Evolutionary conservation across 2,797 vertebrate genomes (phyloP), one percentile per base, ranked within the genome.

Genomic region (Babyrousa celebensis): DNA sequence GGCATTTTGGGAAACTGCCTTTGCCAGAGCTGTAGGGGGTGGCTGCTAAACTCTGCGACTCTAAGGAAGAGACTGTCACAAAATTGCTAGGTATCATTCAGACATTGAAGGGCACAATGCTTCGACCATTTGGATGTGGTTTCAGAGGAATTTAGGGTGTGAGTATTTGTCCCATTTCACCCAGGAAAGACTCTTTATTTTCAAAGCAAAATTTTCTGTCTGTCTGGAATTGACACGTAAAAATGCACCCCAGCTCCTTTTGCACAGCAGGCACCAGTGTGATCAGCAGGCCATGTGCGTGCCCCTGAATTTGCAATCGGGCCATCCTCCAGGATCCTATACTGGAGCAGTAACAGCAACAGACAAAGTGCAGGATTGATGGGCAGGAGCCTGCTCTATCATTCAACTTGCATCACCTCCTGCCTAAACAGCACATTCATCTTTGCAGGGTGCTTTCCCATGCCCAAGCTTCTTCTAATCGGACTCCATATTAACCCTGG

Each of bases 41-140:
- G 91, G 67, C 89, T 95, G 70, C 91, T 97, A 93, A 97, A 97
- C 95, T 95, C 96, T 96, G 93, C 3, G 58, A 92, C 95, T 94
- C 95, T 60, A 82, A 89, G 77, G 71, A 95, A 95, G 71, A 63
- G 21, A 27, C 89, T 78, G 27, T 63, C 86, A 67, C 72, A 89
- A 80, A 95, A 94, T 68, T 32, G 40, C 83, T 25, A 65, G 60
- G 36, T 63, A 77, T 94, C 71, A 60, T 60, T 87, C 54, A 74
- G 78, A 85, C 77, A 79, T 40, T 67, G 68, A 93, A 97, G 63
- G 60, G 23, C 70, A 94, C 32, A 16, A 70, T 11, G 60, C 25
- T 72, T 95, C 65, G 29, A 94, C 84, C 40, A 36, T 54, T 87
- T 52, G 5, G 56, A 78, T 9, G 29, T 7, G 78, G 2, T 21